These are phyloP conservation scores for Lysandra coridon DNA, from an alignment of 2,888 invertebrate species.

Conservation along the genomic window DNA sequence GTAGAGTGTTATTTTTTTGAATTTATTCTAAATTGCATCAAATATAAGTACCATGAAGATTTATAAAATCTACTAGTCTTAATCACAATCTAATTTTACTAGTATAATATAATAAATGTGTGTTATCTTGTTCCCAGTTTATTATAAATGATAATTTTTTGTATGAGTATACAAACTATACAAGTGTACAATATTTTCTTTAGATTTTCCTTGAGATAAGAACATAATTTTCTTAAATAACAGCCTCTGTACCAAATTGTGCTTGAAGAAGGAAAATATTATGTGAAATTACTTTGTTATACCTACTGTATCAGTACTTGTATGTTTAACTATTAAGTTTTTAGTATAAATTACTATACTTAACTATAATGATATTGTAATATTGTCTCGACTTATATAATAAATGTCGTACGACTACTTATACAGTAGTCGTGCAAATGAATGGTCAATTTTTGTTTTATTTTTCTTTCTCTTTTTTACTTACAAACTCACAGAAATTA, in stretches of 20 bases:
- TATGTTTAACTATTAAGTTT: neutral
- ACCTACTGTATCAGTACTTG: conserved; percentile 25
- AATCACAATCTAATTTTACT: neutral
- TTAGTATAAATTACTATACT: neutral
- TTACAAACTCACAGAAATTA: neutral
- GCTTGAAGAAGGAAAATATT: neutral
- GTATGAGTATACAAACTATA: neutral
- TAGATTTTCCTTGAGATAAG: neutral
- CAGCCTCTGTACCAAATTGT: neutral
- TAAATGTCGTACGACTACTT: neutral
- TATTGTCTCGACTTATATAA: neutral
- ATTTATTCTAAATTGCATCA: neutral
- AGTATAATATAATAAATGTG: neutral
- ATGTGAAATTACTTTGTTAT: neutral
- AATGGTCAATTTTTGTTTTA: neutral
- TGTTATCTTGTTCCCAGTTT: neutral
- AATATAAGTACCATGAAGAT: neutral
- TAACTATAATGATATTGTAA: neutral
- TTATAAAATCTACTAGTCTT: neutral
- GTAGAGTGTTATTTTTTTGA: neutral
- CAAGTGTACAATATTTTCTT: neutral
- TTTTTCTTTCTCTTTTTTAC: neutral
- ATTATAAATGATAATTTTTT: neutral
- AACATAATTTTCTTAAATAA: neutral
- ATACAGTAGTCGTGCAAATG: neutral